These are phyloP conservation scores for Macrotus californicus DNA, from an alignment of 2,113 vertebrate species.

Conservation along the genomic window DNA sequence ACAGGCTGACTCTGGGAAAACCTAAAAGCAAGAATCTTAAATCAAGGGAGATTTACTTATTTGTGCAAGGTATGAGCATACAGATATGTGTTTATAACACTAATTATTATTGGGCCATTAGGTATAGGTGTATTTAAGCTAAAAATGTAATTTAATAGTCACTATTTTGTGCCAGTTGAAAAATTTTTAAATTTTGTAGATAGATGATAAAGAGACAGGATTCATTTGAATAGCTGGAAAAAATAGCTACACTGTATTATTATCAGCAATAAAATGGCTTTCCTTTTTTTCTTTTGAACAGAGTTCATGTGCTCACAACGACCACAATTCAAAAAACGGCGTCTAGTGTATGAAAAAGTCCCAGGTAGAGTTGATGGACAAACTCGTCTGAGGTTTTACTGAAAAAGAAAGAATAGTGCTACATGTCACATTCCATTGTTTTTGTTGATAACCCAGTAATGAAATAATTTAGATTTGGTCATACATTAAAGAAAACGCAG, in stretches of 20 bases:
- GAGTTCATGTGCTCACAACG: slow-evolving; percentile 52
- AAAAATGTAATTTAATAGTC: slow-evolving; percentile 36
- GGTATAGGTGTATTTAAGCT: background rate
- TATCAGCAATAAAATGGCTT: slow-evolving; percentile 32
- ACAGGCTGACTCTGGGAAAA: background rate
- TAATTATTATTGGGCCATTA: background rate
- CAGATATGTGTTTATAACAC: background rate
- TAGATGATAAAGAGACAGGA: background rate
- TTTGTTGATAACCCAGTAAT: background rate
- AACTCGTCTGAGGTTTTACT: slow-evolving; percentile 91
- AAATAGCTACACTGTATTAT: background rate
- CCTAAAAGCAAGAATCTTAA: background rate
- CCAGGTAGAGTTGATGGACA: slow-evolving; percentile 92
- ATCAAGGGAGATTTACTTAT: slow-evolving; percentile 2
- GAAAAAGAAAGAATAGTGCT: slow-evolving; percentile 32
- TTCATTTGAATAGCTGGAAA: background rate
- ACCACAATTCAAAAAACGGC: slow-evolving; percentile 82
- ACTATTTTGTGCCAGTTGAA: slow-evolving; percentile 30
- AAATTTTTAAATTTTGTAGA: background rate
- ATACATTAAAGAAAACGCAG: background rate
- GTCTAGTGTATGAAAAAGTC: slow-evolving; percentile 87
- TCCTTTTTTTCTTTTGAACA: slow-evolving; percentile 57
- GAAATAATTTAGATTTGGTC: slow-evolving; percentile 17
- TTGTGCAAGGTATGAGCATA: background rate
- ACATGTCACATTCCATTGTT: background rate